These are phyloP conservation scores for Trachelus stipa DNA, from an alignment of 2,888 invertebrate genomes.

Conservation along the genomic window DNA sequence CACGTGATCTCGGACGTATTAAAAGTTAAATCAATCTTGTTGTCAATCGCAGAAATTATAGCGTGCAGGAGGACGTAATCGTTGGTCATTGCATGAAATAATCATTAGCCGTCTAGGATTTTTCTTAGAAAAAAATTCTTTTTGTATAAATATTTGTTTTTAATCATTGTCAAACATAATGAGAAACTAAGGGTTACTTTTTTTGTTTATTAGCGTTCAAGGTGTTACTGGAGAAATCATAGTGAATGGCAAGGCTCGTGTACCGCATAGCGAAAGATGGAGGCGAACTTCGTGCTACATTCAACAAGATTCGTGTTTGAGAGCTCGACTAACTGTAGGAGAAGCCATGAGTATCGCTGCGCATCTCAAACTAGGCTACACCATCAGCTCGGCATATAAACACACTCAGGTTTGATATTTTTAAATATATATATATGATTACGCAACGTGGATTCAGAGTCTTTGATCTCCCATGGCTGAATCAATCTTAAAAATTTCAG, in stretches of 20 bases:
- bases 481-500: background rate
- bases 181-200: background rate
- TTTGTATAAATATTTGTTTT: no score
- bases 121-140: background rate
- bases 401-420: slow-evolving; percentile 73
- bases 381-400: slow-evolving; percentile 76
- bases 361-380: slow-evolving; percentile 82
- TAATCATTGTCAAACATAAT: background rate
- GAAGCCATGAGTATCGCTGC: slow-evolving; percentile 88
- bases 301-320: slow-evolving; percentile 83
- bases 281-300: slow-evolving; percentile 86
- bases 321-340: slow-evolving; percentile 80
- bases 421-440: background rate
- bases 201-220: slow-evolving; percentile 68
- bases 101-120: background rate
- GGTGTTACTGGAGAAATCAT: slow-evolving; percentile 80
- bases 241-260: slow-evolving; percentile 75
- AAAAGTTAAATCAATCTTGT: background rate
- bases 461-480: background rate
- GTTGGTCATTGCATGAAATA: background rate
- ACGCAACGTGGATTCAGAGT: background rate
- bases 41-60: background rate
- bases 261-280: slow-evolving; percentile 74
- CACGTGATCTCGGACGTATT: background rate
- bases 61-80: background rate